phyloP scores from a whole-genome alignment of 1,140 invertebrate genomes.

The Drosophila dunni region DNA sequence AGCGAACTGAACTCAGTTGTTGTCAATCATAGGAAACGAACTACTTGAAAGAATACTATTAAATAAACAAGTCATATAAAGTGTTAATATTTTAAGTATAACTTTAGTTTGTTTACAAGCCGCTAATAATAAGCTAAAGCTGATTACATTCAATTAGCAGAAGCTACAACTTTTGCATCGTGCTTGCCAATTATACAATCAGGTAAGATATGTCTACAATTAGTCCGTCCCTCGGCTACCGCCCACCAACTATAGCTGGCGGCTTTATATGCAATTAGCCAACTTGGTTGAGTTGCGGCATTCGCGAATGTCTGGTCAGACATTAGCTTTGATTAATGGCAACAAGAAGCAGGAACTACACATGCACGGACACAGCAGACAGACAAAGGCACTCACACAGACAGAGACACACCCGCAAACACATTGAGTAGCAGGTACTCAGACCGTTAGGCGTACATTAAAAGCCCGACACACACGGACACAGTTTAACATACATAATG shows the following conservation, averaged over 20 bases:
- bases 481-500: constrained; percentile 57
- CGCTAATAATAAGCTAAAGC: constrained; percentile 45
- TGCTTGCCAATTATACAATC: constrained; percentile 59
- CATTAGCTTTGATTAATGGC: constrained; percentile 71
- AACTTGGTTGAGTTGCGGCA: constrained; percentile 45
- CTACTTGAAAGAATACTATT: not conserved
- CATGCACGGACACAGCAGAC: not conserved
- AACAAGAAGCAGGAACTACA: constrained; percentile 23
- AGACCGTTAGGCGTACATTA: constrained; percentile 40
- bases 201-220: constrained; percentile 72
- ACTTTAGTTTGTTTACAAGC: constrained; percentile 19
- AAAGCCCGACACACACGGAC: constrained; percentile 23
- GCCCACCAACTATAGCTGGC: constrained; percentile 1
- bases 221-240: constrained; percentile 33
- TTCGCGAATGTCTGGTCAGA: constrained; percentile 70
- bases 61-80: not conserved
- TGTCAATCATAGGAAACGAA: constrained; percentile 21
- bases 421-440: constrained; percentile 27
- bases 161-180: constrained; percentile 38
- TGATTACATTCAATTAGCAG: constrained; percentile 72
- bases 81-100: constrained; percentile 16
- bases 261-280: constrained; percentile 71
- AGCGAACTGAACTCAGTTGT: not conserved
- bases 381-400: not conserved
- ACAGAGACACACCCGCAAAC: not conserved